A percentile compares a stretch with the other conserved stretches of the same genome.
phyloP scores from a whole-genome alignment of 2,113 vertebrate species.

The Centropus unirufus region DNA sequence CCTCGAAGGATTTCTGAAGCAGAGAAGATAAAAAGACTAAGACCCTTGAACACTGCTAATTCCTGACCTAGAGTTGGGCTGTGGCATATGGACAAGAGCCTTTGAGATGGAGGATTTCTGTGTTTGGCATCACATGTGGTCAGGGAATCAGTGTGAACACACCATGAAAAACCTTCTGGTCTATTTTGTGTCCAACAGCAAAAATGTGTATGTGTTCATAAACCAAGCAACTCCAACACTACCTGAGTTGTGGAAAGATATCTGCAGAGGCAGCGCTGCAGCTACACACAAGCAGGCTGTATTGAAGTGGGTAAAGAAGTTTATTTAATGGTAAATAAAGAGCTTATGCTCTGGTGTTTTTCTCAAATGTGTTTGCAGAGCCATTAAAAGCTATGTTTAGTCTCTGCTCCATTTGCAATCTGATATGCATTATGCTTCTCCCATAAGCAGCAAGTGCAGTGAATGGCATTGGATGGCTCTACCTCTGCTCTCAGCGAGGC shows the following conservation, averaged over 20 bases:
- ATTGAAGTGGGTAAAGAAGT: not conserved
- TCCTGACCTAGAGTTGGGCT: not conserved
- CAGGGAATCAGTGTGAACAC: not conserved
- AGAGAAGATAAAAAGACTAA: not conserved
- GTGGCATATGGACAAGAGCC: rapidly evolving
- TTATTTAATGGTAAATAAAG: not conserved
- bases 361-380: not conserved
- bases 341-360: not conserved
- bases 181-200: not conserved
- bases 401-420: slow-evolving; percentile 11
- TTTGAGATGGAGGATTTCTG: not conserved
- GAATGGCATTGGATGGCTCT: not conserved
- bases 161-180: not conserved
- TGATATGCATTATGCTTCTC: not conserved
- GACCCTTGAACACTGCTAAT: not conserved
- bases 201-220: not conserved
- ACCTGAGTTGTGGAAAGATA: not conserved
- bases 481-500: not conserved
- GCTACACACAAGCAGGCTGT: not conserved
- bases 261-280: not conserved
- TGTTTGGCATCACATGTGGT: not conserved
- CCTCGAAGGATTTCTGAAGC: not conserved
- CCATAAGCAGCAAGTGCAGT: not conserved
- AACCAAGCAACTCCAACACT: not conserved
- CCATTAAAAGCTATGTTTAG: slow-evolving; percentile 14